Percentiles rank a stretch among this genome's conserved stretches.
phyloP scores from a whole-genome alignment of 2,888 invertebrate species.

The Papilio gigon region DNA sequence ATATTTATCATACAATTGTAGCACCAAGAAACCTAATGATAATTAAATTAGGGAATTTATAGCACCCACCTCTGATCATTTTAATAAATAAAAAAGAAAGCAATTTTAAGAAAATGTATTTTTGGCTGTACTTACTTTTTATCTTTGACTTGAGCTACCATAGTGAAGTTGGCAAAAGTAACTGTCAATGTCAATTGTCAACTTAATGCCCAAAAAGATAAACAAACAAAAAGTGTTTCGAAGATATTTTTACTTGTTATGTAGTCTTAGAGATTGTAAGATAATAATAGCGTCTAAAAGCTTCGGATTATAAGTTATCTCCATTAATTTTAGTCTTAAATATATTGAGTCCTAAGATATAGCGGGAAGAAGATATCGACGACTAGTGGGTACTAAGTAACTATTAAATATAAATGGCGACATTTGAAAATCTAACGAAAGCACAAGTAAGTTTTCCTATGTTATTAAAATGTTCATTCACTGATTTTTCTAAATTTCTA shows the following conservation, averaged over 20 bases:
- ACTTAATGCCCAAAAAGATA: background rate
- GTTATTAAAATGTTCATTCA: background rate
- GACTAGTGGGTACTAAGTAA: too few species aligned
- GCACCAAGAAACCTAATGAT: too few species aligned
- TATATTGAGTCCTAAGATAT: background rate
- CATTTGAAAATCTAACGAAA: conserved; percentile 59
- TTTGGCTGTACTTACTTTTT: too few species aligned
- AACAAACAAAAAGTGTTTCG: background rate
- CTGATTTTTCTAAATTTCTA: background rate
- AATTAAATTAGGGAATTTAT: too few species aligned
- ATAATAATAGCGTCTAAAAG: background rate
- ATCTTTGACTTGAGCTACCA: too few species aligned
- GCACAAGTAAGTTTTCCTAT: conserved; percentile 56
- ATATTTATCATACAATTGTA: too few species aligned
- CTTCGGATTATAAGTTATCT: background rate
- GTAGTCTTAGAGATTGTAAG: background rate
- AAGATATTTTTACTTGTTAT: background rate
- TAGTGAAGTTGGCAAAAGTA: too few species aligned
- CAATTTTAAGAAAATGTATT: too few species aligned
- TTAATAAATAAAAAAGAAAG: too few species aligned
- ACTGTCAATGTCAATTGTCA: background rate
- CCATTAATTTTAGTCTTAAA: too few species aligned
- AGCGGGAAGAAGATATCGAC: background rate
- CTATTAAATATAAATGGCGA: conserved; percentile 52
- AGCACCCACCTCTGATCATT: too few species aligned